A percentile compares a stretch with the other conserved stretches of the same genome.
phyloP scores from a whole-genome alignment of 1,140 invertebrate species.

The Meloidogyne floridensis region DNA sequence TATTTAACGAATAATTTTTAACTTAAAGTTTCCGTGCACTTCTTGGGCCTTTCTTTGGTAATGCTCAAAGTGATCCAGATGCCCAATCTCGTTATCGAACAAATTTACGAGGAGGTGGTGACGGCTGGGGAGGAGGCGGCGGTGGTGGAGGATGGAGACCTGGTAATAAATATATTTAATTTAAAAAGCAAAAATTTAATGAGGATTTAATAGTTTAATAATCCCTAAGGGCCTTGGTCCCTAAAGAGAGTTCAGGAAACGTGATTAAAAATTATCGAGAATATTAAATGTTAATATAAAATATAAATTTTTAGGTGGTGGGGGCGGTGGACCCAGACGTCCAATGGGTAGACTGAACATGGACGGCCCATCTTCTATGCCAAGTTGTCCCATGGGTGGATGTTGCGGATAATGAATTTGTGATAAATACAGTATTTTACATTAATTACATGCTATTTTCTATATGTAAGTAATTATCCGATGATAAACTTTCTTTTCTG shows the following conservation, averaged over 20 bases:
- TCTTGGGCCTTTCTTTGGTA: conserved; percentile 31
- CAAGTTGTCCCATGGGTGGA: conserved; percentile 40
- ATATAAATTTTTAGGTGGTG: neutral
- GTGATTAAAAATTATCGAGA: neutral
- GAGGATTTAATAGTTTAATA: too few relatives aligned
- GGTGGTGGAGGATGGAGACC: conserved; percentile 31
- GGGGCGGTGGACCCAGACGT: conserved; percentile 28
- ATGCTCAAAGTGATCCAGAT: conserved; percentile 33
- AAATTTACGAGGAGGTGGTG: conserved; percentile 25
- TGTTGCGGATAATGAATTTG: conserved; percentile 34
- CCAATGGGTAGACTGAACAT: conserved; percentile 39
- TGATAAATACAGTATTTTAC: neutral
- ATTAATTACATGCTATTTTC: neutral
- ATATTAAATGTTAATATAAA: neutral
- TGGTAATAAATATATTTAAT: conserved; percentile 7
- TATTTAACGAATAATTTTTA: conserved; percentile 16
- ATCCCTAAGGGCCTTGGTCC: too few relatives aligned
- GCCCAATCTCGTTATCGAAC: conserved; percentile 33
- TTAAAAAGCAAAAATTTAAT: neutral
- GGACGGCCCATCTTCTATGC: conserved; percentile 39
- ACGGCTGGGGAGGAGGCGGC: neutral
- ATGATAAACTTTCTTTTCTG: neutral
- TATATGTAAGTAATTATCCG: neutral
- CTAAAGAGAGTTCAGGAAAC: too few relatives aligned
- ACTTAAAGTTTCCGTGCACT: conserved; percentile 33